Percentiles rank a stretch among this genome's conserved stretches.
phyloP scores from a whole-genome alignment of 2,113 vertebrate species.

The Planiliza haematocheilus region DNA sequence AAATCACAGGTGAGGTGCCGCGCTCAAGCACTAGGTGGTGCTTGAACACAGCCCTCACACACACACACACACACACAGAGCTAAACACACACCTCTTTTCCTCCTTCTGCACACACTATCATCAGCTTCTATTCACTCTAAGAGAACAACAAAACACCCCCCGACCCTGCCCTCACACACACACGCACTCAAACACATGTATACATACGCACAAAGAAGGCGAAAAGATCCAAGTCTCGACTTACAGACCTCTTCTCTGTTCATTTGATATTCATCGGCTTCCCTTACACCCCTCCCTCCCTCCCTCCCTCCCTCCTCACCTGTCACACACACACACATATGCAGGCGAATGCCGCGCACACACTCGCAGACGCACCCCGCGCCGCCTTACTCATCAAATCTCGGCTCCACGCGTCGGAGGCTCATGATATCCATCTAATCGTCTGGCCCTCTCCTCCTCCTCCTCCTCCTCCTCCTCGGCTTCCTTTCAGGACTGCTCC shows the following conservation, averaged over 20 bases:
- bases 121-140: slow-evolving; percentile 67
- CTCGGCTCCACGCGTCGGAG: slow-evolving; percentile 70
- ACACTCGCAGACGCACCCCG: slow-evolving; percentile 29
- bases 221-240: slow-evolving; percentile 52
- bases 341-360: slow-evolving; percentile 20
- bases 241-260: slow-evolving; percentile 72
- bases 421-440: slow-evolving; percentile 68
- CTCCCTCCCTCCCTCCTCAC: slow-evolving; percentile 11
- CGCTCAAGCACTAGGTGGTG: slow-evolving; percentile 84
- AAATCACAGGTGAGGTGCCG: slow-evolving; percentile 72
- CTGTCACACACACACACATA: slow-evolving; percentile 34
- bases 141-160: slow-evolving; percentile 69
- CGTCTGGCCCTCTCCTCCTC: slow-evolving; percentile 60
- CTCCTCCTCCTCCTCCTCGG: too few species aligned
- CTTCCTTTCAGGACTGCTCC: slow-evolving; percentile 34
- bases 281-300: slow-evolving; percentile 59
- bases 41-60: slow-evolving; percentile 83
- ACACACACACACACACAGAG: slow-evolving; percentile 23
- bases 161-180: slow-evolving; percentile 18
- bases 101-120: slow-evolving; percentile 51
- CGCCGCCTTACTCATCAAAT: slow-evolving; percentile 67
- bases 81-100: slow-evolving; percentile 35
- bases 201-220: slow-evolving; percentile 49
- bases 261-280: slow-evolving; percentile 77
- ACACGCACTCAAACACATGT: slow-evolving; percentile 1